These are phyloP conservation scores for Discoglossus pictus DNA, from an alignment of 2,797 vertebrate species.

Conservation along the genomic window DNA sequence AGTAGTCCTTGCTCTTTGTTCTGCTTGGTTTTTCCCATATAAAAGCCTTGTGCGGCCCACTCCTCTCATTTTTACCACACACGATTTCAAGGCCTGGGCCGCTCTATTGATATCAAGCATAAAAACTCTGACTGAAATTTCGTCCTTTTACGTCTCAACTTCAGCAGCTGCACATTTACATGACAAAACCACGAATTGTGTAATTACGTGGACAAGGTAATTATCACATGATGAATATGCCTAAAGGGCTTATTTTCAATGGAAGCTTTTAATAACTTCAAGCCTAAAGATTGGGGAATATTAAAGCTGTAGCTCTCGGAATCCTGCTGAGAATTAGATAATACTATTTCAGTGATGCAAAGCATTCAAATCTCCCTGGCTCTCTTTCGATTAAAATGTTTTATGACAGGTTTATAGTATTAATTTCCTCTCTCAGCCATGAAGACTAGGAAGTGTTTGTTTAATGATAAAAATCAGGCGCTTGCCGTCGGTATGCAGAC, in stretches of 20 bases:
- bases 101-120: slow-evolving; percentile 16
- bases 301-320: slow-evolving; percentile 29
- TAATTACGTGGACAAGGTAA: slow-evolving; percentile 47
- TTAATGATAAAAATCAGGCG: slow-evolving; percentile 66
- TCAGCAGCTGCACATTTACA: slow-evolving; percentile 44
- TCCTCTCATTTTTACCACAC: too few relatives aligned
- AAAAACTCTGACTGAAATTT: slow-evolving; percentile 37
- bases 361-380: slow-evolving; percentile 50
- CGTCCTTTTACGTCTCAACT: slow-evolving; percentile 27
- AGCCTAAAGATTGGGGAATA: slow-evolving; percentile 36
- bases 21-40: too few relatives aligned
- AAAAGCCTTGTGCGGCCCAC: too few relatives aligned
- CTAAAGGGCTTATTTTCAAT: slow-evolving; percentile 37
- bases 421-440: slow-evolving; percentile 65
- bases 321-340: slow-evolving; percentile 41
- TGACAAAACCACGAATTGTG: slow-evolving; percentile 43
- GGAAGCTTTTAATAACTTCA: slow-evolving; percentile 38
- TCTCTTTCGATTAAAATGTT: slow-evolving; percentile 66
- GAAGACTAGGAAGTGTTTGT: slow-evolving; percentile 61
- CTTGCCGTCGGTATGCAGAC: slow-evolving; percentile 44
- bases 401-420: slow-evolving; percentile 70
- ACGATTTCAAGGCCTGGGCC: too few relatives aligned
- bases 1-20: too few relatives aligned
- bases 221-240: slow-evolving; percentile 45
- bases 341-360: slow-evolving; percentile 44